Base-by-base conservation (phyloP, 2,888 invertebrate species). In the Allolobophora icterica region DNA sequence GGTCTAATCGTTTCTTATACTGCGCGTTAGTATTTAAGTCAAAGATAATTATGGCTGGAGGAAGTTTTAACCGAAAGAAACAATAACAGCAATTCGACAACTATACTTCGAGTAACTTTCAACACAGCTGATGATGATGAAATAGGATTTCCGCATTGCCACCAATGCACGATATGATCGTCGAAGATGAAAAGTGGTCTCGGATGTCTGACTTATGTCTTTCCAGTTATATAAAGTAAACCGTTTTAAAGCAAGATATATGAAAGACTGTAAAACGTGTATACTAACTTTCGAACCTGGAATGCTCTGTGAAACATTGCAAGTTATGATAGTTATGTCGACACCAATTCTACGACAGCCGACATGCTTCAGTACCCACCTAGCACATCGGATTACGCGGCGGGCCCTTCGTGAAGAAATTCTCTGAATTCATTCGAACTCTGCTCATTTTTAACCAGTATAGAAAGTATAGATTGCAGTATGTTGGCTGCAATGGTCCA, bases 81-180 rank as follows among this genome's bases (percentile, higher is more conserved):
- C 71, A 71, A 71, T n/a, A 71, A 1, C 71, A 71, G 11, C 71
- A 71, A n/a, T 11, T 71, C 30, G 11, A 71, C 30, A 71, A 71
- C 30, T 71, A n/a, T 30, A 8, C 71, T 11, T n/a, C 30, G n/a
- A 71, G 30, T 71, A 71, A n/a, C 71, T 71, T 71, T 30, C 71
- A n/a, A 30, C n/a, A n/a, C 30, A 71, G 89, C 45, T 89, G 90
- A 90, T 90, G 90, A 90, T 90, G 89, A 42, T 89, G 89, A 89
- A 71, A 30, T 71, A 71, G 71, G 71, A 71, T 71, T 58, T 71
- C 52, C 71, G n/a, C n/a, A 71, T 30, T 11, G n/a, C 71, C 30
- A 71, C 11, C n/a, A 71, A 71, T 13, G 24, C 24, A n/a, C n/a
- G 11, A 71, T 30, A n/a, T 71, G 71, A 71, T 71, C 71, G 71